Conservation (phyloP, 1,140 invertebrate species). For the Pteromalus puparum region DNA sequence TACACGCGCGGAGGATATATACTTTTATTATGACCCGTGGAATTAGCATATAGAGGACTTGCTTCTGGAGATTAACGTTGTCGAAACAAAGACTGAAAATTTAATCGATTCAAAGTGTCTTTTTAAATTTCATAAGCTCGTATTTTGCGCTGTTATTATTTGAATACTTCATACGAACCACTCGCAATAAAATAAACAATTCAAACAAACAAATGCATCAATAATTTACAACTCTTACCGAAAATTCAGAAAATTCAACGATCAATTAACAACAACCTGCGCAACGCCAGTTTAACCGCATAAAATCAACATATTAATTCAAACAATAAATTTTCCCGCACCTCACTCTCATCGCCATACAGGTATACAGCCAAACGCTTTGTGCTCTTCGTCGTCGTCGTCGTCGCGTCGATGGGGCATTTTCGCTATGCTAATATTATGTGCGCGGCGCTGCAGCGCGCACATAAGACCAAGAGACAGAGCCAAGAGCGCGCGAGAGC, state of each 20-base stretch:
- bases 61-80: neutral
- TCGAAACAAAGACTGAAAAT: neutral
- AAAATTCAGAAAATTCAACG: neutral
- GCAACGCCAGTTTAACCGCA: constrained; percentile 36
- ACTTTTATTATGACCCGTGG: neutral
- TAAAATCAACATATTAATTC: constrained; percentile 52
- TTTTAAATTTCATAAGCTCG: too few species aligned
- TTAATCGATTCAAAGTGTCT: neutral
- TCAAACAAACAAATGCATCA: too few species aligned
- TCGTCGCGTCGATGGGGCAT: constrained; percentile 25
- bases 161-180: too few species aligned
- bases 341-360: too few species aligned
- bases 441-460: neutral
- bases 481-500: neutral
- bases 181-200: too few species aligned
- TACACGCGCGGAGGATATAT: neutral
- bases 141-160: too few species aligned
- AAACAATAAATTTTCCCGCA: constrained; percentile 35
- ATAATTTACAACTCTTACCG: too few species aligned
- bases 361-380: neutral
- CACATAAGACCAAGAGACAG: neutral
- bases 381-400: neutral
- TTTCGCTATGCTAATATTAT: constrained; percentile 48
- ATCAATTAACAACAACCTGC: neutral
- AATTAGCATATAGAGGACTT: neutral